A percentile compares a stretch with the other conserved stretches of the same genome.
Conservation (phyloP, 2,797 vertebrate species). For the Glyptemys insculpta region DNA sequence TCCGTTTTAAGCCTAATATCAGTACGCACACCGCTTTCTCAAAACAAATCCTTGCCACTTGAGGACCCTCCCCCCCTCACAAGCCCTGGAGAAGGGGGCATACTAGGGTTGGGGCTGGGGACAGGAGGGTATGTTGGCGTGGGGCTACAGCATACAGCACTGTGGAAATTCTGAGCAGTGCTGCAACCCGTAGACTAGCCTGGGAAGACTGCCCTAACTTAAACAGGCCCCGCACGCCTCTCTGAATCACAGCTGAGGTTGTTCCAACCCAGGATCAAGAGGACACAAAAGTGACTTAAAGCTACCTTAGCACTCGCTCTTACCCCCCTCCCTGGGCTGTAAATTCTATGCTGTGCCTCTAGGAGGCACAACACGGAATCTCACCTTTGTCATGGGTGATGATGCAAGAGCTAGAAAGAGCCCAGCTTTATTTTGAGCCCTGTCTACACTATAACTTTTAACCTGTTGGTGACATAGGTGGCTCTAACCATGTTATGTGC, state of each 20-base stretch:
- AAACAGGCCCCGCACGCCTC: background rate
- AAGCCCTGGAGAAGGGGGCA: background rate
- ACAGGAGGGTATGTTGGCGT: background rate
- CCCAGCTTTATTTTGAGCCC: background rate
- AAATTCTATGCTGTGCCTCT: background rate
- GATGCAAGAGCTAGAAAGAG: background rate
- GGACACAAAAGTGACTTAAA: background rate
- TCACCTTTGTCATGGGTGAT: background rate
- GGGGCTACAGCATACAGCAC: background rate
- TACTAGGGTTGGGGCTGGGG: no score
- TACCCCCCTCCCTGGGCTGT: background rate
- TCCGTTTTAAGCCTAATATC: background rate
- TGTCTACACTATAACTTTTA: background rate
- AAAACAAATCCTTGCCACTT: background rate
- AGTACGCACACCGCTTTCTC: background rate
- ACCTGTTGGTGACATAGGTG: background rate
- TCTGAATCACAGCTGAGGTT: background rate
- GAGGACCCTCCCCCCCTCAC: background rate
- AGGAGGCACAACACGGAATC: background rate
- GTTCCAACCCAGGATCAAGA: background rate
- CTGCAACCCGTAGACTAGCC: background rate
- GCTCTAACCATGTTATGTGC: constrained; percentile 44
- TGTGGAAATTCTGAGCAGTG: background rate
- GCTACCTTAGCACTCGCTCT: background rate
- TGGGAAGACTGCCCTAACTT: background rate